Conservation (phyloP, 2,797 vertebrate genomes). For the Sphenopsis melanotis region DNA sequence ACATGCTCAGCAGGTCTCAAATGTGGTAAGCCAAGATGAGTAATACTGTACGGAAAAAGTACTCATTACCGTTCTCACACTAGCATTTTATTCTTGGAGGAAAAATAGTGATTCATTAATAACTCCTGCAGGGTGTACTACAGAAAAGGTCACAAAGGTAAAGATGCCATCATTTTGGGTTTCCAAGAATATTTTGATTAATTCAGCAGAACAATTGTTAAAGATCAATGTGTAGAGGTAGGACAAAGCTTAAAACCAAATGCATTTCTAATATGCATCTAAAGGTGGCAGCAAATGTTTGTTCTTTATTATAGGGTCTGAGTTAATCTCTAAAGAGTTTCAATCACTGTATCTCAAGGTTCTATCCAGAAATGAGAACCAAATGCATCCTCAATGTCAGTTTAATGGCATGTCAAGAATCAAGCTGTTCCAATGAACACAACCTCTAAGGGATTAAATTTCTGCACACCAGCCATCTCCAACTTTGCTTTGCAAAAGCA, state of each 20-base stretch:
- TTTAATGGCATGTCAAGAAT: background rate
- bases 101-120: background rate
- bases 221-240: background rate
- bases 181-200: background rate
- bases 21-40: background rate
- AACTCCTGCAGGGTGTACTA: background rate
- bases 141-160: background rate
- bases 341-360: background rate
- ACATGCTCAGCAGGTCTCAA: background rate
- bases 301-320: background rate
- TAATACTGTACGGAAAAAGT: background rate
- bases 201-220: background rate
- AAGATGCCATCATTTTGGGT: background rate
- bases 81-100: background rate
- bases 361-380: background rate
- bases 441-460: background rate
- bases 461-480: background rate
- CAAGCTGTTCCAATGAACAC: background rate
- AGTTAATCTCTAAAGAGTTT: background rate
- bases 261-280: constrained; percentile 13
- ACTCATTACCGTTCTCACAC: background rate
- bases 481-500: background rate
- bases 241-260: background rate
- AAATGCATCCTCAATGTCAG: background rate
- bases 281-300: constrained; percentile 41